phyloP scores from a whole-genome alignment of 35 echinoderm and acorn worm genomes.

The Apostichopus californicus region DNA sequence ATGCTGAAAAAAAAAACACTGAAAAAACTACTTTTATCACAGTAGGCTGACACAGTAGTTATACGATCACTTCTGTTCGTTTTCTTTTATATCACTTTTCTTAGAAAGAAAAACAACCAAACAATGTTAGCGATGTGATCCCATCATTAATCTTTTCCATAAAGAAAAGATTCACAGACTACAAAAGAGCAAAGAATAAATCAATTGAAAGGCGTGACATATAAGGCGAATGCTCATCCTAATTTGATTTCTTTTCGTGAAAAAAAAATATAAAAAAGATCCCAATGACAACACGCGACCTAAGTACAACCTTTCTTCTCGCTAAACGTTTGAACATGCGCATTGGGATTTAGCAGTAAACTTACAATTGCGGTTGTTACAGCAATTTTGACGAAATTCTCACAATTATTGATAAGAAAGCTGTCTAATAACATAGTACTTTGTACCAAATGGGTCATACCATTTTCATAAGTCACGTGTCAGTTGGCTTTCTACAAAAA shows the following conservation, averaged over 20 bases:
- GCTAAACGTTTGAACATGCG: constrained; percentile 3
- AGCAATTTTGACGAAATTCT: neutral
- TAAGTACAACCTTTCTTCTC: neutral
- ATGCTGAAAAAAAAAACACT: too few species aligned
- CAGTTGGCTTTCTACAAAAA: neutral
- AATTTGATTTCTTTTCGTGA: neutral
- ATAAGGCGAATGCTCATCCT: neutral
- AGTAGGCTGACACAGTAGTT: too few species aligned
- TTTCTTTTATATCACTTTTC: too few species aligned
- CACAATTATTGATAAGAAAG: neutral
- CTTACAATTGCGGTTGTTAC: neutral
- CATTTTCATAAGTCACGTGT: neutral
- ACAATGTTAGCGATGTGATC: too few species aligned
- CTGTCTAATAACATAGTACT: neutral
- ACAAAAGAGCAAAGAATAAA: neutral
- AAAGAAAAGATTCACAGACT: neutral
- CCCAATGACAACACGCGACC: neutral
- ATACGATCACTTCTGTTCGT: too few species aligned
- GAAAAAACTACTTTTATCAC: too few species aligned
- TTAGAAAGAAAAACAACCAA: too few species aligned
- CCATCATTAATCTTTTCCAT: too few species aligned
- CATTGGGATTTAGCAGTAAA: neutral
- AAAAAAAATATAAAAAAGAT: neutral
- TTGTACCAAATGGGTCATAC: constrained; percentile 6
- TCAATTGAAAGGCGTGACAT: neutral